These are phyloP conservation scores for Campaea margaritaria DNA, from an alignment of 2,888 invertebrate species.

Conservation along the genomic window DNA sequence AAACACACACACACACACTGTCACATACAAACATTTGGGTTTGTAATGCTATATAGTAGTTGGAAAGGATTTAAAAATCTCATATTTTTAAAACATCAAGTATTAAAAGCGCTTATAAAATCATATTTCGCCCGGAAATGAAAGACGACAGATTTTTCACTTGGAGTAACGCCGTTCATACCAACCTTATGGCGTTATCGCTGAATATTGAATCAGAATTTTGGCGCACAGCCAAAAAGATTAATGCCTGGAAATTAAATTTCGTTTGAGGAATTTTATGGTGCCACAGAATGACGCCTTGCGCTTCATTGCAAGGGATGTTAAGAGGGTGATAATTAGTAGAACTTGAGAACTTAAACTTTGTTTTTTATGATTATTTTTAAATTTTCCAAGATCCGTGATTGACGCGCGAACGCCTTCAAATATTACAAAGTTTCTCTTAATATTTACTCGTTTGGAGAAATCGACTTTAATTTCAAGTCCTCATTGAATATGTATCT, in stretches of 20 bases:
- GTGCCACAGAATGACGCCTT: constrained; percentile 29
- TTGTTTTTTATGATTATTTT: background rate
- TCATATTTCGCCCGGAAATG: constrained; percentile 19
- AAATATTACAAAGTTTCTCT: too few species aligned
- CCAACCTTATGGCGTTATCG: constrained; percentile 36
- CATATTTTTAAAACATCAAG: too few species aligned
- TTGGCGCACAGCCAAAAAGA: constrained; percentile 49
- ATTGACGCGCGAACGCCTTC: too few species aligned
- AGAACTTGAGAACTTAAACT: background rate
- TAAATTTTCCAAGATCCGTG: background rate
- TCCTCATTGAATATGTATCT: too few species aligned
- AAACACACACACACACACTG: too few species aligned
- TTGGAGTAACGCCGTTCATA: constrained; percentile 29
- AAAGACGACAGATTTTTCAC: constrained; percentile 26
- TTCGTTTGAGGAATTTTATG: constrained; percentile 37
- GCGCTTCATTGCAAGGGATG: constrained; percentile 5
- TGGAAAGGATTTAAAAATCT: too few species aligned
- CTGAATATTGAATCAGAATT: constrained; percentile 43
- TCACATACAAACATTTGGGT: too few species aligned
- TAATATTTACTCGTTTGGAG: too few species aligned
- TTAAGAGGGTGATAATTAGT: constrained; percentile 27
- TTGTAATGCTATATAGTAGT: too few species aligned
- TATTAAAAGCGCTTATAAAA: background rate
- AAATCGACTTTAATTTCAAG: too few species aligned
- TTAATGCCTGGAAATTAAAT: constrained; percentile 49